Evolutionary conservation across 2,888 invertebrate genomes (phyloP), one percentile per base, ranked within the genome.

Genomic region (Lamellibrachia columna): DNA sequence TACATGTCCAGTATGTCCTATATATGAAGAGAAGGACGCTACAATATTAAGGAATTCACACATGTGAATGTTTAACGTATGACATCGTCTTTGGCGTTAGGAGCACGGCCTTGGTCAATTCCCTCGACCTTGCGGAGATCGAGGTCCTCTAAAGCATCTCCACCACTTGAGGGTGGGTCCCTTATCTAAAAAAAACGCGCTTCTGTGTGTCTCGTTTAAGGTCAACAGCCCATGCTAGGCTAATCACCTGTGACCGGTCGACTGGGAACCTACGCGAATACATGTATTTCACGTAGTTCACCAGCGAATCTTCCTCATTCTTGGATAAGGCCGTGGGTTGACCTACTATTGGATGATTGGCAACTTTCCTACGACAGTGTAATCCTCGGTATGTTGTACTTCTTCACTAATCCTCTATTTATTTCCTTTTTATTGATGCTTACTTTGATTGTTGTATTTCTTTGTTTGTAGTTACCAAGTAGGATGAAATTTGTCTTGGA

Each of bases 91-190:
- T 11, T 91, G 53, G 15, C 91, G 28, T 53, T 91, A 22, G 91
- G 4, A 40, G 53, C 53, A 8, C 11, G 11, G 9, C 90, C 90
- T 9, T 15, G 7, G 90, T n/a, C 90, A 9, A 91, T 53, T 52
- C 28, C 53, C n/a, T 91, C 91, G 9, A 53, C 75, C 22, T 75
- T 75, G 15, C 22, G 75, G 75, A 75, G 53, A 52, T n/a, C 11
- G n/a, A 91, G 7, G 52, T 91, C 91, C 28, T 91, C 53, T 91
- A n/a, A 91, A 91, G 0, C 91, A 11, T 40, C 91, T 40, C 40
- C 40, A 53, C 91, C 91, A 91, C 7, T 91, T 91, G 53, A 91
- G 91, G 53, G 91, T 40, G 91, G n/a, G 40, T 90, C 90, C 52
- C 40, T 90, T 11, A 2, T 28, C 40, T 7, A 15, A 22, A 75